Percentiles rank a stretch among this genome's conserved stretches.
These are phyloP conservation scores for Gari tellinella DNA, from an alignment of 2,888 invertebrate species.

Conservation along the genomic window DNA sequence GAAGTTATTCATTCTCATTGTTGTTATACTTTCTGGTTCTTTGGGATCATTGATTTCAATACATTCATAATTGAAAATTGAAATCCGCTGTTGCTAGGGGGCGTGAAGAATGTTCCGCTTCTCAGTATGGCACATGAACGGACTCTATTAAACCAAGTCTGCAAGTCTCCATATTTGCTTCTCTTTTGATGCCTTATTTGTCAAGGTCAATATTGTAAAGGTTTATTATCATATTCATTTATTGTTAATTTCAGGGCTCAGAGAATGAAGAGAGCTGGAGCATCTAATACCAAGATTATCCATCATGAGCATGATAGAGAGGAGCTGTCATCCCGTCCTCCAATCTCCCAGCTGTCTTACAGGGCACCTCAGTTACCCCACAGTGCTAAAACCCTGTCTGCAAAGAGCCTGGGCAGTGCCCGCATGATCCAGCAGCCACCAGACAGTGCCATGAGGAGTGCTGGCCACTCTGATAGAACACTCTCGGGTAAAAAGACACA, in stretches of 20 bases:
- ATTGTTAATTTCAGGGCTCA: conserved; percentile 71
- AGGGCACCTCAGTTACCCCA: conserved; percentile 76
- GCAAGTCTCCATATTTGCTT: no score
- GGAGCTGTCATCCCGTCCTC: conserved; percentile 25
- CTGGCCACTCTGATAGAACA: conserved; percentile 25
- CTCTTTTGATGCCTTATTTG: no score
- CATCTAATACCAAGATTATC: conserved; percentile 79
- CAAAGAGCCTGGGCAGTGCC: conserved; percentile 74
- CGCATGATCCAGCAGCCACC: conserved; percentile 67
- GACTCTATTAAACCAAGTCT: no score
- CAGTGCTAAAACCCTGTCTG: conserved; percentile 80
- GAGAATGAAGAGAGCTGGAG: conserved; percentile 81
- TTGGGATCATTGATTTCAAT: no score
- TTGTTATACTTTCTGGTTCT: no score
- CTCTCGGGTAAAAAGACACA: conserved; percentile 40
- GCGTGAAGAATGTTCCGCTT: no score
- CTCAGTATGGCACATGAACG: no score
- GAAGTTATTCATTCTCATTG: no score
- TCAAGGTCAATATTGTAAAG: no score
- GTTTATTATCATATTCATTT: no score
- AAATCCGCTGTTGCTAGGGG: no score
- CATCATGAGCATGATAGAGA: conserved; percentile 49
- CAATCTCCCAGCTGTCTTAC: conserved; percentile 64
- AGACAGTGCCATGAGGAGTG: conserved; percentile 30
- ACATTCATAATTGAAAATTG: no score